Percentiles rank a stretch among this genome's conserved stretches.
These are phyloP conservation scores for Coptodon rendalli DNA, from an alignment of 2,113 vertebrate species.

Conservation along the genomic window DNA sequence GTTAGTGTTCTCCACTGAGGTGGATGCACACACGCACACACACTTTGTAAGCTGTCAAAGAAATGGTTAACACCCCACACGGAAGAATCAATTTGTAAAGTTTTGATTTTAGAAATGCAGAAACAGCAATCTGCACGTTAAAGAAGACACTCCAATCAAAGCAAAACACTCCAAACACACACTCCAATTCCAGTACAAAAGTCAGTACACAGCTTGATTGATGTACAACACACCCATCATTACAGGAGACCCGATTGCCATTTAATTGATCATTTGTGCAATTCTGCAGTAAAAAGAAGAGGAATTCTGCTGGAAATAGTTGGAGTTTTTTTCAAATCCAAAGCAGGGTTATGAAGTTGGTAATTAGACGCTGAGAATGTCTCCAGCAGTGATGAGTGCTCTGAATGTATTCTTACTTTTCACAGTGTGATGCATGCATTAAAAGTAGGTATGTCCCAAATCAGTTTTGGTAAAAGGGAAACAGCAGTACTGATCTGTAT, in stretches of 20 bases:
- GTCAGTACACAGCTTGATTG: not conserved
- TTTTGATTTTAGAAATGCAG: not conserved
- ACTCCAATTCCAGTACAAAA: not conserved
- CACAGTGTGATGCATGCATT: constrained; percentile 8
- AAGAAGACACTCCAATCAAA: not conserved
- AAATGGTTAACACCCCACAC: not conserved
- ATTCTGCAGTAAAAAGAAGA: not conserved
- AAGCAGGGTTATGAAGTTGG: not conserved
- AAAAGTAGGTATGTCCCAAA: constrained; percentile 20
- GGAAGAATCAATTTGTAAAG: not conserved
- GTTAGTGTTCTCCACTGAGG: not conserved
- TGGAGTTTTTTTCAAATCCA: not conserved
- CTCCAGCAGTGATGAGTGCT: constrained; percentile 35
- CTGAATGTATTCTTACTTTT: not conserved
- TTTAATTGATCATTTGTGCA: not conserved
- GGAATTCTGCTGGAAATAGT: not conserved
- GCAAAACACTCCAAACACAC: constrained; percentile 49
- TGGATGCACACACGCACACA: not conserved
- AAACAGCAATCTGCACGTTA: not conserved
- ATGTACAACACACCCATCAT: not conserved
- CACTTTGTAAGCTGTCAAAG: not conserved
- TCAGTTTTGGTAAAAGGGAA: not conserved
- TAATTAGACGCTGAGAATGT: not conserved
- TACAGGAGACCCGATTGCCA: constrained; percentile 6
- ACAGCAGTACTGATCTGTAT: not conserved